Conservation (phyloP, 2,888 invertebrate genomes). For the Erebia epiphron region DNA sequence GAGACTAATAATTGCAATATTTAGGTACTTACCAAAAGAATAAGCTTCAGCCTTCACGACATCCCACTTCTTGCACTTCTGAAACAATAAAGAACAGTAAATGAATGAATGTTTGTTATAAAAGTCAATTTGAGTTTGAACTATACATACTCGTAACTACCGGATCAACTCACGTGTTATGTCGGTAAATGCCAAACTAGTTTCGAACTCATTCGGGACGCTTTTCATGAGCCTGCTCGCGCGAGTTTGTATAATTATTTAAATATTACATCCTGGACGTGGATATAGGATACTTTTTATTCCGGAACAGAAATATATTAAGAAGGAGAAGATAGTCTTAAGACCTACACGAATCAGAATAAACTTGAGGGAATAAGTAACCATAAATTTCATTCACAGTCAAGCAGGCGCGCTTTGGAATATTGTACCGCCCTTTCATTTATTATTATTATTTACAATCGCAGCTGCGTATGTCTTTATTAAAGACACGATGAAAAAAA, state of each 20-base stretch:
- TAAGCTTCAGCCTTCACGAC: constrained; percentile 62
- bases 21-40: constrained; percentile 57
- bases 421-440: constrained; percentile 29
- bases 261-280: too few relatives aligned
- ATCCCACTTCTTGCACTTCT: constrained; percentile 77
- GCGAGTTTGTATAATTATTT: too few relatives aligned
- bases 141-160: too few relatives aligned
- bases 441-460: constrained; percentile 37
- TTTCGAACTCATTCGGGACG: too few relatives aligned
- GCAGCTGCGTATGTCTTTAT: constrained; percentile 43
- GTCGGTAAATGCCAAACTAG: too few relatives aligned
- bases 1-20: neutral
- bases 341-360: too few relatives aligned
- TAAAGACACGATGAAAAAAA: constrained; percentile 41
- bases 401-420: constrained; percentile 24
- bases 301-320: too few relatives aligned
- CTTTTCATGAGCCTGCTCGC: too few relatives aligned
- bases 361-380: neutral
- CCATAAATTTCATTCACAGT: constrained; percentile 1
- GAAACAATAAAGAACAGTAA: constrained; percentile 57
- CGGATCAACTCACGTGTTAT: too few relatives aligned
- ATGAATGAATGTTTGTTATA: constrained; percentile 33
- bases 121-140: too few relatives aligned
- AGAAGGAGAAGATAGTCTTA: too few relatives aligned
- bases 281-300: too few relatives aligned